phyloP scores from a whole-genome alignment of 2,113 vertebrate genomes.

The Orycteropus afer region DNA sequence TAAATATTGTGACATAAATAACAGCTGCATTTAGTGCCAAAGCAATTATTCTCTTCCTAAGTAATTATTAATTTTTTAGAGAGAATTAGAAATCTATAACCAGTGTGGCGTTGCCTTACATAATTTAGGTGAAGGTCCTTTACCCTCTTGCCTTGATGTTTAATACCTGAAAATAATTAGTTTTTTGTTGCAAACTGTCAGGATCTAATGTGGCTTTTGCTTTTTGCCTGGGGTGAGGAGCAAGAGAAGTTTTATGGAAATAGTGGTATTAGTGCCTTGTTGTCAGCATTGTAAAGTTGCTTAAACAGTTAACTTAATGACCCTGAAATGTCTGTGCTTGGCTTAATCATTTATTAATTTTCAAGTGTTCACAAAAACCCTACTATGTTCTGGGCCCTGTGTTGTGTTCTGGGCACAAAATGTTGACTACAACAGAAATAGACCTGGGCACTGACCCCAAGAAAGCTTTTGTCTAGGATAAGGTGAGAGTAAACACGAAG shows the following conservation, averaged over 20 bases:
- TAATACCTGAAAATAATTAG: constrained; percentile 70
- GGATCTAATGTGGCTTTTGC: constrained; percentile 55
- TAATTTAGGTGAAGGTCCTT: constrained; percentile 70
- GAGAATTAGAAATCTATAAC: constrained; percentile 37
- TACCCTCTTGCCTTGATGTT: constrained; percentile 26
- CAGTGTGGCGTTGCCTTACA: constrained; percentile 26
- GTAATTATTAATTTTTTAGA: constrained; percentile 64
- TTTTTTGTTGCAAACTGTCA: constrained; percentile 73
- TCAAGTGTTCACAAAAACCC: neutral
- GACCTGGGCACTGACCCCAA: neutral
- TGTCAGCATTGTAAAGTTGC: neutral
- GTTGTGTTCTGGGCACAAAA: neutral
- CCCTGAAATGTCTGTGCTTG: neutral
- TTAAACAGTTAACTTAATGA: neutral
- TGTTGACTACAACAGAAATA: neutral
- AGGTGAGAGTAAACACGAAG: neutral
- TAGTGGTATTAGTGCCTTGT: neutral
- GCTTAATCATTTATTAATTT: neutral
- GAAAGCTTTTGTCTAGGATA: neutral
- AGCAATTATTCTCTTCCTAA: constrained; percentile 70
- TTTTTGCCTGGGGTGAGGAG: neutral
- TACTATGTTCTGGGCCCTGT: neutral
- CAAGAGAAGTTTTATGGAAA: neutral
- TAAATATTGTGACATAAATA: constrained; percentile 63
- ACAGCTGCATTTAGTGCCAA: constrained; percentile 67